phyloP scores from a whole-genome alignment of 2,113 vertebrate species.

The Aspiorhynchus laticeps region DNA sequence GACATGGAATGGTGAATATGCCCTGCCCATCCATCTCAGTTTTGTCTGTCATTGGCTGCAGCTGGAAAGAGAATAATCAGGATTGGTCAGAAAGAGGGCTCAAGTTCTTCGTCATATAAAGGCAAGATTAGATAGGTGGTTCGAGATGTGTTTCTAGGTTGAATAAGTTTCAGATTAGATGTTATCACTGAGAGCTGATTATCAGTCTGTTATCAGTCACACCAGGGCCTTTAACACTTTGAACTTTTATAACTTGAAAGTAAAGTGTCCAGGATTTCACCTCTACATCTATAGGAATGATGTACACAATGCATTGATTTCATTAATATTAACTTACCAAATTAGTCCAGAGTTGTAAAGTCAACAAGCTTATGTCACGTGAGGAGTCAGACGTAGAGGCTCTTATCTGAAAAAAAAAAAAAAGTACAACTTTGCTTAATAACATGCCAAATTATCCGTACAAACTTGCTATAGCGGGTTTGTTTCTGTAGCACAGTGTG shows the following conservation, averaged over 20 bases:
- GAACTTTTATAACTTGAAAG: conserved; percentile 7
- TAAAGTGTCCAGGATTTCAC: not conserved
- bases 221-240: conserved; percentile 5
- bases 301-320: not conserved
- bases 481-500: not conserved
- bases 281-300: not conserved
- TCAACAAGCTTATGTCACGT: conserved; percentile 52
- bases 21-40: conserved; percentile 46
- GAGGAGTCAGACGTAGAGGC: not conserved
- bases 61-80: conserved; percentile 55
- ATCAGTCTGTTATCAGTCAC: not conserved
- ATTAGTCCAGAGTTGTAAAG: conserved; percentile 69
- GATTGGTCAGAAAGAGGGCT: conserved; percentile 39
- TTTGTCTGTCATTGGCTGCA: conserved; percentile 62
- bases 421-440: not conserved
- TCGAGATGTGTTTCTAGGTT: not conserved
- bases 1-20: conserved; percentile 60
- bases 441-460: conserved; percentile 33
- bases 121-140: conserved; percentile 15
- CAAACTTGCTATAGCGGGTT: not conserved
- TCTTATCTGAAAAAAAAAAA: conserved; percentile 50
- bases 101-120: not conserved
- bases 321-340: conserved; percentile 61
- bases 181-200: conserved; percentile 1
- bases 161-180: not conserved